phyloP scores from a whole-genome alignment of 1,140 invertebrate genomes.

The Brachionus manjavacas region DNA sequence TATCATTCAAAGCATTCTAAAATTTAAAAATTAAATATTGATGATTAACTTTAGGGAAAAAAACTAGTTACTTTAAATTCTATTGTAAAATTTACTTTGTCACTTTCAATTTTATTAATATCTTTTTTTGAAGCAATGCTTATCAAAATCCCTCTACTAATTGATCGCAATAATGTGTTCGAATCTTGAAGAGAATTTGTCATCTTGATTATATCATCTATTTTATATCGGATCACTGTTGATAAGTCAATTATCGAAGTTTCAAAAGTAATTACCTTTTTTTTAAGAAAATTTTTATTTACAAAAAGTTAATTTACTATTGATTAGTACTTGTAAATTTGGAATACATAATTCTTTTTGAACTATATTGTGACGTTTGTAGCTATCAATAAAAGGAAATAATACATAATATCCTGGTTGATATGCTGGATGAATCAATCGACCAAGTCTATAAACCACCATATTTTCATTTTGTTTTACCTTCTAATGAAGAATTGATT shows the following conservation, averaged over 20 bases:
- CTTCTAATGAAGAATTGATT: background rate
- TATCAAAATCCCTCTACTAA: background rate
- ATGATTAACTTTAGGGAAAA: too few species aligned
- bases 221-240: slow-evolving; percentile 4
- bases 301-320: background rate
- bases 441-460: slow-evolving; percentile 40
- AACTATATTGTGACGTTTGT: background rate
- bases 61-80: background rate
- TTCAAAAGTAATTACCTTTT: background rate
- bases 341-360: slow-evolving; percentile 33
- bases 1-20: background rate
- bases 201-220: background rate
- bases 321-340: slow-evolving; percentile 4
- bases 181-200: slow-evolving; percentile 19
- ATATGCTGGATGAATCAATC: background rate
- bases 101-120: slow-evolving; percentile 13
- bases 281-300: background rate
- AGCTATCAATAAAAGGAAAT: slow-evolving; percentile 31
- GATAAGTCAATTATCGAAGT: slow-evolving; percentile 3
- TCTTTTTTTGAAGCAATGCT: slow-evolving; percentile 11
- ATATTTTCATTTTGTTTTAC: slow-evolving; percentile 29
- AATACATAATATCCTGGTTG: slow-evolving; percentile 12
- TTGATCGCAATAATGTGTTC: background rate
- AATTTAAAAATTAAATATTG: background rate
- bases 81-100: background rate